Percentiles rank a stretch among this genome's conserved stretches.
phyloP scores from a whole-genome alignment of 2,113 vertebrate species.

The Semicossyphus pulcher region DNA sequence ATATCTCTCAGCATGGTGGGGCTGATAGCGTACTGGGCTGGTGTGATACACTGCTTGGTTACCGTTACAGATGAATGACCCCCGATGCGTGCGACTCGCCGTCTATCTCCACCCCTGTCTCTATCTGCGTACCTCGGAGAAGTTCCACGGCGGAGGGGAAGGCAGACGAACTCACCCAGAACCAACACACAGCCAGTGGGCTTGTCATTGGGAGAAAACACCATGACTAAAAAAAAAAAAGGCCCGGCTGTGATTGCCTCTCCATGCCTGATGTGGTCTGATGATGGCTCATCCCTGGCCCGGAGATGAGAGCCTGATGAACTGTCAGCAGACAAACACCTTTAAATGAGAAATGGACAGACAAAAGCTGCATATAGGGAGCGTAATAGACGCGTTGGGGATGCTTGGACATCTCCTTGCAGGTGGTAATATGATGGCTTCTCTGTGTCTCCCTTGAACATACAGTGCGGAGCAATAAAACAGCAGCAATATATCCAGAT shows the following conservation, averaged over 20 bases:
- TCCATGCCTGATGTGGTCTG: slow-evolving; percentile 82
- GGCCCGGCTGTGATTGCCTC: slow-evolving; percentile 78
- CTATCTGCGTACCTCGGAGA: slow-evolving; percentile 61
- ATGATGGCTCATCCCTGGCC: slow-evolving; percentile 76
- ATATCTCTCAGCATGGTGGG: slow-evolving; percentile 72
- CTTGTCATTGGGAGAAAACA: slow-evolving; percentile 75
- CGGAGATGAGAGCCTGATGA: slow-evolving; percentile 79
- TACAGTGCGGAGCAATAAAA: slow-evolving; percentile 17
- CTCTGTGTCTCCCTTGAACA: slow-evolving; percentile 37
- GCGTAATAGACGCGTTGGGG: slow-evolving; percentile 54
- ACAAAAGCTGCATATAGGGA: slow-evolving; percentile 69
- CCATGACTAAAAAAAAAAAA: slow-evolving; percentile 76
- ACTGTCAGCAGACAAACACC: slow-evolving; percentile 77
- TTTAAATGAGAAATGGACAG: slow-evolving; percentile 79
- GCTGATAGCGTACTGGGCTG: slow-evolving; percentile 62
- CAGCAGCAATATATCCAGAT: slow-evolving; percentile 18
- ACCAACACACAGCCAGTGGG: slow-evolving; percentile 65
- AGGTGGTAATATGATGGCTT: slow-evolving; percentile 62
- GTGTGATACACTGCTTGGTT: slow-evolving; percentile 69
- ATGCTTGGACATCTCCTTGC: slow-evolving; percentile 48
- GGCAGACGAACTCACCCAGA: slow-evolving; percentile 57
- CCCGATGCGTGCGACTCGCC: slow-evolving; percentile 66
- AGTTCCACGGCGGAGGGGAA: slow-evolving; percentile 43
- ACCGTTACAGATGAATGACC: slow-evolving; percentile 76
- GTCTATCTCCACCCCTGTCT: slow-evolving; percentile 54